Evolutionary conservation across 2,888 invertebrate species (phyloP).

Genomic region (Xylocampa areola): DNA sequence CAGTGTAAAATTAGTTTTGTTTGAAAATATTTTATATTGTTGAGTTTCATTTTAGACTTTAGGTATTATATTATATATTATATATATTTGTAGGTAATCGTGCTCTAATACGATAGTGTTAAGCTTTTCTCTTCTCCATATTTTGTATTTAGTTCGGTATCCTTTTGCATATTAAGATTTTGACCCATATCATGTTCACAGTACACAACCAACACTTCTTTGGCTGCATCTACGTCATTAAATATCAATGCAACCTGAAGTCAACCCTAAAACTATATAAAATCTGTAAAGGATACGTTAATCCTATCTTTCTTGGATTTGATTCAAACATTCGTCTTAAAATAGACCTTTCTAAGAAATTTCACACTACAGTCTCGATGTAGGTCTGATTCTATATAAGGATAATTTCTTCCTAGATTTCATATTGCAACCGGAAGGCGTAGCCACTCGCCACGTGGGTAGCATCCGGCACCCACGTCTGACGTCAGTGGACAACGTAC

Average conservation of each 20-base stretch:
- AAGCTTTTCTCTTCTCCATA: too few species aligned
- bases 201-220: too few species aligned
- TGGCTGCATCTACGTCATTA: too few species aligned
- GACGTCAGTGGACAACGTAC: slow-evolving; percentile 42
- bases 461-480: slow-evolving; percentile 56
- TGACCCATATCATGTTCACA: too few species aligned
- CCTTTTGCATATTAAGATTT: too few species aligned
- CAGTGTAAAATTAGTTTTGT: slow-evolving; percentile 11
- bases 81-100: not conserved
- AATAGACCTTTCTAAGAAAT: not conserved
- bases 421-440: slow-evolving; percentile 52
- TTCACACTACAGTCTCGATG: slow-evolving; percentile 20
- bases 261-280: too few species aligned
- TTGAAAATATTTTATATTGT: not conserved
- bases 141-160: too few species aligned
- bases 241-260: not conserved
- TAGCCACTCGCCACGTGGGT: slow-evolving; percentile 39
- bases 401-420: slow-evolving; percentile 45
- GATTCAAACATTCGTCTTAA: too few species aligned
- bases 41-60: not conserved
- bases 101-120: too few species aligned
- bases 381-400: slow-evolving; percentile 24
- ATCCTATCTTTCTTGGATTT: too few species aligned
- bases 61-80: too few species aligned
- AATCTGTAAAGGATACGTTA: too few species aligned